A percentile compares a stretch with the other conserved stretches of the same genome.
phyloP scores from a whole-genome alignment of 2,888 invertebrate genomes.

The Eupithecia tripunctaria region DNA sequence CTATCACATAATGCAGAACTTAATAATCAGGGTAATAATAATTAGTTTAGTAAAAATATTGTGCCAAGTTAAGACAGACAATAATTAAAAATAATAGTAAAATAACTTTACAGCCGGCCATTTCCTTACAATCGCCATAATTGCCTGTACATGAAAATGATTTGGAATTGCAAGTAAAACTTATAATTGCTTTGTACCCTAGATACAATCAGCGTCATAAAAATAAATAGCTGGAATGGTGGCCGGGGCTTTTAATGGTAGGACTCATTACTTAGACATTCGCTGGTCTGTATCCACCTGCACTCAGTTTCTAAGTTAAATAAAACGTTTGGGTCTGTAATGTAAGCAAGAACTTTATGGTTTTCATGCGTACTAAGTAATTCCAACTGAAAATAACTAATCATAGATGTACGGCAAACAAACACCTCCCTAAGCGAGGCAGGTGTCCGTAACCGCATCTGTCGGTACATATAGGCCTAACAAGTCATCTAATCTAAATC shows the following conservation, averaged over 20 bases:
- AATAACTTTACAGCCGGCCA: background rate
- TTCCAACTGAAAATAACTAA: background rate
- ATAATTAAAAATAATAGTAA: background rate
- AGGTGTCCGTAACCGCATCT: too few relatives aligned
- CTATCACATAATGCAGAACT: too few relatives aligned
- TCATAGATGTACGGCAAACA: too few relatives aligned
- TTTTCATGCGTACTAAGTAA: background rate
- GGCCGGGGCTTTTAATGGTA: conserved; percentile 21
- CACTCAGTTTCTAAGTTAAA: background rate
- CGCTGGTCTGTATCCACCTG: conserved; percentile 6
- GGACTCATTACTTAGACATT: conserved; percentile 34
- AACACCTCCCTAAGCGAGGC: too few relatives aligned
- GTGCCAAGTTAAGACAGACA: background rate
- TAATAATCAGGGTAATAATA: background rate
- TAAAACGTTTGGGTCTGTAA: background rate
- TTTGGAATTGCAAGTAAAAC: conserved; percentile 37
- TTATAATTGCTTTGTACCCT: conserved; percentile 33
- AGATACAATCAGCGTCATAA: conserved; percentile 41
- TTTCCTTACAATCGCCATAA: background rate
- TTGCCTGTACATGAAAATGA: conserved; percentile 8
- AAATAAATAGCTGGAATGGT: conserved; percentile 31
- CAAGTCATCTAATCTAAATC: too few relatives aligned
- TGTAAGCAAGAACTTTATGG: background rate
- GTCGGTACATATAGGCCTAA: too few relatives aligned
- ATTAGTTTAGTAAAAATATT: background rate